A percentile compares a stretch with the other conserved stretches of the same genome.
phyloP scores from a whole-genome alignment of 2,113 vertebrate species.

The Pithys albifrons region DNA sequence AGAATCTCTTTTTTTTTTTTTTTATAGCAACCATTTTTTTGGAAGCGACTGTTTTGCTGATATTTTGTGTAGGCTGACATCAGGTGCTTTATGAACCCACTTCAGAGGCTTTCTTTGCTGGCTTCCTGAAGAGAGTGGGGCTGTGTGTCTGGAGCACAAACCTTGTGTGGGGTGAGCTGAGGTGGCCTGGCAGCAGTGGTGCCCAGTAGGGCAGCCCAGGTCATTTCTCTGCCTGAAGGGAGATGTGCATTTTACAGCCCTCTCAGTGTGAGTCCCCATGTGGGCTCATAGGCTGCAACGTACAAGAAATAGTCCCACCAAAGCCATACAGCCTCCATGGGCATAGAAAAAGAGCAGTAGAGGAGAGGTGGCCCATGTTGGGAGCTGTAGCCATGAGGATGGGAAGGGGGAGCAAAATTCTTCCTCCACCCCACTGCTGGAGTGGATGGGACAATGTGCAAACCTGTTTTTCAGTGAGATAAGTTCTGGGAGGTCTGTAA shows the following conservation, averaged over 20 bases:
- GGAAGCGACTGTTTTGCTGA: accelerated
- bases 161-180: background rate
- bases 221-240: accelerated
- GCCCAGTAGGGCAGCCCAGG: background rate
- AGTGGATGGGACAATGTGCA: background rate
- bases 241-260: background rate
- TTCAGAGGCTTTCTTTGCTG: background rate
- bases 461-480: background rate
- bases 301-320: background rate
- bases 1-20: background rate
- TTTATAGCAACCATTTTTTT: background rate
- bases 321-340: background rate
- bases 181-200: background rate
- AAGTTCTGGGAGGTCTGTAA: background rate
- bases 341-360: background rate
- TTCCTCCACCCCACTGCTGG: background rate
- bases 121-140: background rate
- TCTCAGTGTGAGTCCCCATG: accelerated
- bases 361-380: accelerated
- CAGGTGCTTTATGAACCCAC: background rate
- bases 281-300: background rate
- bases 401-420: background rate
- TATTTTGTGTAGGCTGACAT: background rate
- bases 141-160: background rate
- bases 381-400: background rate